These are phyloP conservation scores for Mythimna pallens DNA, from an alignment of 2,888 invertebrate genomes.

Conservation along the genomic window DNA sequence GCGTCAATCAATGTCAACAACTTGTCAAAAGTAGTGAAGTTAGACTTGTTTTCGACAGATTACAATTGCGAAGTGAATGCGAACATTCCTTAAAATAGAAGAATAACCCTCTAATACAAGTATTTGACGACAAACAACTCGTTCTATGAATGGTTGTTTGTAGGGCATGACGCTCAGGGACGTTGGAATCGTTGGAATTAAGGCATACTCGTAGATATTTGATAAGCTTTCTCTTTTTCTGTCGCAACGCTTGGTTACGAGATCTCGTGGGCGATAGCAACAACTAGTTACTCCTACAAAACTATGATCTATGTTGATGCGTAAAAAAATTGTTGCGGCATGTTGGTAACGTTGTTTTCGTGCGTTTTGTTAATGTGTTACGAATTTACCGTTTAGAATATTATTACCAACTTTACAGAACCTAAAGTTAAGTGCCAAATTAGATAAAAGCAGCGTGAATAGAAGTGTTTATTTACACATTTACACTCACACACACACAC, in stretches of 20 bases:
- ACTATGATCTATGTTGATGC: constrained; percentile 33
- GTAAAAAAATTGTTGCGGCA: constrained; percentile 18
- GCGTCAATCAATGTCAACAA: too few relatives aligned
- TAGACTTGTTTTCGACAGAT: too few relatives aligned
- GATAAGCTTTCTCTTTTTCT: constrained; percentile 66
- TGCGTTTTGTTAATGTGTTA: neutral
- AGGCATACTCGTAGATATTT: constrained; percentile 53
- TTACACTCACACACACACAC: too few relatives aligned
- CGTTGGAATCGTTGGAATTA: constrained; percentile 38
- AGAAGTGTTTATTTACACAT: constrained; percentile 9
- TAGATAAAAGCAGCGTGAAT: neutral
- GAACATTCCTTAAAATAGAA: too few relatives aligned
- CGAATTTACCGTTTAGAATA: neutral
- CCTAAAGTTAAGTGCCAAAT: neutral
- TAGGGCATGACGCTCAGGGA: constrained; percentile 56
- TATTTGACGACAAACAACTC: constrained; percentile 3
- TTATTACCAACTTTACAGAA: neutral
- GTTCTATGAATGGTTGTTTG: constrained; percentile 28
- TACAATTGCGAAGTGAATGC: too few relatives aligned
- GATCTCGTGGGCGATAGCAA: constrained; percentile 44
- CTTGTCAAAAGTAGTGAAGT: too few relatives aligned
- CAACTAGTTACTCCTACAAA: constrained; percentile 37
- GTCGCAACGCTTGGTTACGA: constrained; percentile 44
- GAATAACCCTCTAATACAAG: constrained; percentile 10
- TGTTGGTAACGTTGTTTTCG: constrained; percentile 4